Base-by-base conservation (phyloP, 2,888 invertebrate species). In the Leptopilina syphax region DNA sequence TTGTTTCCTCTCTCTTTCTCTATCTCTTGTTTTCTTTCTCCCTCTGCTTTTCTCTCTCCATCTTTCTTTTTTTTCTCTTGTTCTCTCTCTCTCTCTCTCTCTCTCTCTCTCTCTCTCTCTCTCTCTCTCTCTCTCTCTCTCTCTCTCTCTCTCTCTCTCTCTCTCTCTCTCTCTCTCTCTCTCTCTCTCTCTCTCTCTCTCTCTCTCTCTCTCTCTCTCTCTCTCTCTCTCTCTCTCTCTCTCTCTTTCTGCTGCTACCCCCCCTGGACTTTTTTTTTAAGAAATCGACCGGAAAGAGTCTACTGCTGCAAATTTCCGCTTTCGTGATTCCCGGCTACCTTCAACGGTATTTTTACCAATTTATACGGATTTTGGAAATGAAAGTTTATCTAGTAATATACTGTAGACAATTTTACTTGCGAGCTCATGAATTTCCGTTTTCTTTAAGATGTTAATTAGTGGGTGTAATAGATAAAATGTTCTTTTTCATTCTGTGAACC, bases 211-310 rank as follows among this genome's bases (percentile, higher is more conserved):
- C 47, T 47, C 57, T 34, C 34, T 34, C 2, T 34, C 34, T 34
- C 34, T 34, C 34, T 34, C 2, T 34, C 18, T 60, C 8, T 60
- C 60, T 1, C 18, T 60, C 60, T n/a, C 60, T n/a, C 4, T 5
- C n/a, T 18, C 5, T 5, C 9, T 63, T 24, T 63, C 9, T 63
- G 34, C 34, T 34, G 34, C 34, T 34, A 34, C 34, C 34, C 34
- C 34, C 34, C 1, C 9, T 18, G 8, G 8, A 44, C 6, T 73
- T 73, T 70, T 73, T 73, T 73, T 24, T n/a, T 27, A 73, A 73
- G 73, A 73, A 73, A 54, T 73, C 73, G 73, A 57, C 73, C 73
- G 73, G 73, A 73, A 73, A 73, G n/a, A 73, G 73, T 73, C 73
- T 57, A 73, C 73, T 73, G 73, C 73, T 73, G 73, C 73, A 54